Evolutionary conservation across 2,888 invertebrate genomes (phyloP).

Genomic region (Conops quadrifasciatus): DNA sequence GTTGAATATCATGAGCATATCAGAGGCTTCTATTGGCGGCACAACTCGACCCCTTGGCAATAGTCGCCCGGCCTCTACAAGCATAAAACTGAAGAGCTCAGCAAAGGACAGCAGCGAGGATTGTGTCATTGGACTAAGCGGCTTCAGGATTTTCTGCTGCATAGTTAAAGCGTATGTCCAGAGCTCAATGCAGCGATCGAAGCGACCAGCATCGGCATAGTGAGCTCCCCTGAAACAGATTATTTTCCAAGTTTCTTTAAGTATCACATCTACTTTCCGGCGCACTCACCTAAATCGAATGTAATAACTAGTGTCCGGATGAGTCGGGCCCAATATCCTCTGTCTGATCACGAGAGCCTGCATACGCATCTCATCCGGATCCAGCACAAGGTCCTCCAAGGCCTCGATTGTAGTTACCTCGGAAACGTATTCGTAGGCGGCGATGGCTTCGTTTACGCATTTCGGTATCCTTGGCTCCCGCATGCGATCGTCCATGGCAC

Average conservation of each 20-base stretch:
- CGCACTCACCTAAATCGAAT: slow-evolving; percentile 75
- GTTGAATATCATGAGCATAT: slow-evolving; percentile 83
- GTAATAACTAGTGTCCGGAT: slow-evolving; percentile 97
- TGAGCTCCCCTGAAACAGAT: slow-evolving; percentile 76
- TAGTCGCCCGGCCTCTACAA: slow-evolving; percentile 82
- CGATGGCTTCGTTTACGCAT: slow-evolving; percentile 76
- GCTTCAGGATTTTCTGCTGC: slow-evolving; percentile 92
- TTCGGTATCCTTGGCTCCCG: slow-evolving; percentile 78
- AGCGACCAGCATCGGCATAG: slow-evolving; percentile 94
- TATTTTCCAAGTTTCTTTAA: background rate
- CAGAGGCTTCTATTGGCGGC: slow-evolving; percentile 81
- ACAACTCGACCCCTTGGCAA: slow-evolving; percentile 76
- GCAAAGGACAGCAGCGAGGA: slow-evolving; percentile 94
- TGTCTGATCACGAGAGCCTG: slow-evolving; percentile 91
- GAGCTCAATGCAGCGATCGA: slow-evolving; percentile 88
- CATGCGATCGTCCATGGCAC: slow-evolving; percentile 85
- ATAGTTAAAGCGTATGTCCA: slow-evolving; percentile 98
- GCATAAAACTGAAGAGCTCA: slow-evolving; percentile 94
- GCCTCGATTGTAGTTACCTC: slow-evolving; percentile 84
- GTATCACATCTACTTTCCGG: background rate
- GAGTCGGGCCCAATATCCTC: slow-evolving; percentile 89
- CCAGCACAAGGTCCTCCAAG: slow-evolving; percentile 85
- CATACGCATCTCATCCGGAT: slow-evolving; percentile 97
- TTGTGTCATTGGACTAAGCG: slow-evolving; percentile 93
- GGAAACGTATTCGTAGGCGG: slow-evolving; percentile 87